Base-by-base conservation (phyloP, 2,113 vertebrate genomes). In the Genyomyrus donnyi region DNA sequence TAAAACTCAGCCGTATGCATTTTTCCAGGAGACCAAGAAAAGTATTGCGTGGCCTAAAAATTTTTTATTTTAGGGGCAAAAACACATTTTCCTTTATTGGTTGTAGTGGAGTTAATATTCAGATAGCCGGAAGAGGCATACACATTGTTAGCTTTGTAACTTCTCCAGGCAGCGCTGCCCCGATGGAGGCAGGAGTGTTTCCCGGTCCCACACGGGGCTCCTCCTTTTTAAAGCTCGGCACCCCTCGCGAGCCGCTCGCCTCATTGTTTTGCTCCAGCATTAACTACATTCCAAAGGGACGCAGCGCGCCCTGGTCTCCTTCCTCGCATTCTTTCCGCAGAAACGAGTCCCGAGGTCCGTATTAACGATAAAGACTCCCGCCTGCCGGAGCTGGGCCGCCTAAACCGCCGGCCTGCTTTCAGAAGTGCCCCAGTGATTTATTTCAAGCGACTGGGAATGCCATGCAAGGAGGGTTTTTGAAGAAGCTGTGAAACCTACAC, bases 251-350 rank as follows among this genome's bases (percentile, higher is more conserved):
- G 96, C 95, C 95, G 94, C 94, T 95, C 93, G 93, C 95, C 95
- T 96, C 96, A 97, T 97, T 97, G 96, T 97, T 97, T 95, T 95
- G 95, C 94, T 95, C 93, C 95, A 91, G 96, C 94, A 96, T 97
- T 97, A 96, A 96, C 95, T 94, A 95, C 97, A 99, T 99, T 98
- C 97, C 98, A 96, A 91, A 95, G 95, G 92, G 97, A 94, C 97
- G 95, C 96, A 97, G 95, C 49, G 49, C 95, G 95, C 97, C 94
- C 96, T 92, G 89, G 96, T 97, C 94, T 97, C 92, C 97, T 95
- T 98, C 97, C 97, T 94, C 97, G 95, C 97, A 97, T 98, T 97
- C 97, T 97, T 97, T 94, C 94, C 91, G 93, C 94, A 93, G 93
- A 93, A 96, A 96, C 93, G 89, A 96, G 97, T 97, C 95, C 97